Evolutionary conservation across 2,797 vertebrate species (phyloP).

Genomic region (Phoeniculus purpureus): DNA sequence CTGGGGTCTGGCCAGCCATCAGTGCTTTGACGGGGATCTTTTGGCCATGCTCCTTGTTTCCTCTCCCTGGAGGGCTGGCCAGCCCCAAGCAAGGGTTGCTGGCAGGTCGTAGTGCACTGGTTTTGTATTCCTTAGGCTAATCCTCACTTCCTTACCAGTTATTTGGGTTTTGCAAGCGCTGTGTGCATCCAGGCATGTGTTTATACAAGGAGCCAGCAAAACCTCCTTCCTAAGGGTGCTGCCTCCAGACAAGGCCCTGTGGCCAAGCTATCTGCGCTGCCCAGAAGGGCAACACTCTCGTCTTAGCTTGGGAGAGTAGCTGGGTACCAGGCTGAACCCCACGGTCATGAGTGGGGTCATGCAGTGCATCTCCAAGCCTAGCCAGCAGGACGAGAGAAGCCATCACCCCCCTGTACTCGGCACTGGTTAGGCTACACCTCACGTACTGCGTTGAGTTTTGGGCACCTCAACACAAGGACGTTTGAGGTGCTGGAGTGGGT

Average conservation of each 20-base stretch:
- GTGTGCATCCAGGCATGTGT: background rate
- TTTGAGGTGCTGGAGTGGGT: too few species aligned
- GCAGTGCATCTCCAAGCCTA: background rate
- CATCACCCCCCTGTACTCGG: too few species aligned
- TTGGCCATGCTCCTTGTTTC: background rate
- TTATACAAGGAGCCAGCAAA: background rate
- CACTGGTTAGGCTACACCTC: too few species aligned
- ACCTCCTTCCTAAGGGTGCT: slow-evolving; percentile 3
- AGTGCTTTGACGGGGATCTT: background rate
- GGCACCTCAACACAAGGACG: too few species aligned
- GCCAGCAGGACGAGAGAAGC: too few species aligned
- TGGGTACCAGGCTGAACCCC: background rate
- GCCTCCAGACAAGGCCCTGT: background rate
- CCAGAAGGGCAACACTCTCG: background rate
- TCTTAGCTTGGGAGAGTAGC: background rate
- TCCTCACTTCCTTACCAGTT: slow-evolving; percentile 33
- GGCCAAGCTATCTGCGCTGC: background rate
- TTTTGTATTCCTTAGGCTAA: slow-evolving; percentile 32
- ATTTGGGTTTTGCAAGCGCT: slow-evolving; percentile 36
- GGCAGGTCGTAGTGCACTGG: background rate
- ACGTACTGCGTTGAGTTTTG: too few species aligned
- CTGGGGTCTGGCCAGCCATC: background rate
- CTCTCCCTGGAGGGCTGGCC: background rate
- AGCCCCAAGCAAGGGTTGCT: background rate
- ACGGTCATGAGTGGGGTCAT: fast-evolving